Evolutionary conservation across 2,888 invertebrate species (phyloP).

Genomic region (Mythimna ferrago): DNA sequence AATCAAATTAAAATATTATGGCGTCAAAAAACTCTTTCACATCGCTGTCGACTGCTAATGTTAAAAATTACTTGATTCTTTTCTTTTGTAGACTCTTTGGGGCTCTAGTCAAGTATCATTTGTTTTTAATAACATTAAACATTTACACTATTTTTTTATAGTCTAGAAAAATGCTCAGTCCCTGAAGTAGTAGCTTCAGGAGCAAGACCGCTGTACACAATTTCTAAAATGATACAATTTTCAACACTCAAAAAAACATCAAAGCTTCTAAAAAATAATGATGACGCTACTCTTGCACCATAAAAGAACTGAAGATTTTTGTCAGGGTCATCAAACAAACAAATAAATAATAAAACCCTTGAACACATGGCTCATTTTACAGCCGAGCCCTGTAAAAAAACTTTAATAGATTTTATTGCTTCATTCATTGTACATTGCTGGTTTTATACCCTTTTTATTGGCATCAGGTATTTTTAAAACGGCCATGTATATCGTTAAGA

Average conservation of each 20-base stretch:
- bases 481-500: conserved; percentile 28
- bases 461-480: conserved; percentile 42
- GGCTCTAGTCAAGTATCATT: no score
- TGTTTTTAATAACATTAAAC: no score
- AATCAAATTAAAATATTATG: no score
- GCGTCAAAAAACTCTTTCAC: no score
- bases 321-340: conserved; percentile 61
- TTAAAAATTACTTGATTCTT: no score
- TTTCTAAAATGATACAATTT: conserved; percentile 4
- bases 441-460: conserved; percentile 67
- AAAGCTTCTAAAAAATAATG: conserved; percentile 35
- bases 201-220: no score
- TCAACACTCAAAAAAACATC: conserved; percentile 26
- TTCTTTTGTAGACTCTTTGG: no score
- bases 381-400: conserved; percentile 35
- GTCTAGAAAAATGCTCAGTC: no score
- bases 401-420: conserved; percentile 73
- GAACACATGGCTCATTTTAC: conserved; percentile 68
- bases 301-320: conserved; percentile 50
- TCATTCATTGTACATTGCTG: conserved; percentile 54
- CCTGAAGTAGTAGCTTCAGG: no score
- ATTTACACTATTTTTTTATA: no score
- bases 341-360: conserved; percentile 50
- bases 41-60: no score
- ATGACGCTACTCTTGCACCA: conserved; percentile 19